Percentiles rank a stretch among this genome's conserved stretches.
phyloP scores from a whole-genome alignment of 1,140 invertebrate species.

The Heliconius eleuchia region DNA sequence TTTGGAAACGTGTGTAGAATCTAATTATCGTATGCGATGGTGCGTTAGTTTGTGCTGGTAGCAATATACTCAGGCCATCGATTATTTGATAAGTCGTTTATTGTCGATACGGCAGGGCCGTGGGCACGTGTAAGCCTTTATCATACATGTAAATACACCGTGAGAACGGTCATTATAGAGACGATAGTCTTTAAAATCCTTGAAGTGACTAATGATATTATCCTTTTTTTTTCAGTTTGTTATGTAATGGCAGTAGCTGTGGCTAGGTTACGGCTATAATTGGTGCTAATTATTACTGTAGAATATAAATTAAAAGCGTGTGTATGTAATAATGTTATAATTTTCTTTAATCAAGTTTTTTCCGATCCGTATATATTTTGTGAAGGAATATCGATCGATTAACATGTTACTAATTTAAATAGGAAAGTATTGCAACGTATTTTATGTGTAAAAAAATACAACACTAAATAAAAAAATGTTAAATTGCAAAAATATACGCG shows the following conservation, averaged over 20 bases:
- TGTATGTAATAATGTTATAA: too few relatives aligned
- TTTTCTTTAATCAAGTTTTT: too few relatives aligned
- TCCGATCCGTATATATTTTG: too few relatives aligned
- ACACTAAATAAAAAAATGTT: conserved; percentile 38
- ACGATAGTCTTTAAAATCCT: background rate
- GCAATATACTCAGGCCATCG: conserved; percentile 56
- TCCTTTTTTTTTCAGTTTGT: background rate
- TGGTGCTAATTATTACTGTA: background rate
- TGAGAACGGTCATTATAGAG: conserved; percentile 14
- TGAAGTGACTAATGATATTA: background rate
- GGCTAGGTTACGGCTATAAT: background rate
- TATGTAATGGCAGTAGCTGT: background rate
- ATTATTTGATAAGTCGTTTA: conserved; percentile 72
- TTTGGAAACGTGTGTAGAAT: conserved; percentile 23
- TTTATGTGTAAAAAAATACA: background rate
- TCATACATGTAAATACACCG: conserved; percentile 13
- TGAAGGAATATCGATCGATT: too few relatives aligned
- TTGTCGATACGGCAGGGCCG: conserved; percentile 49
- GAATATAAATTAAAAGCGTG: too few relatives aligned
- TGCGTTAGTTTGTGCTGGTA: conserved; percentile 39
- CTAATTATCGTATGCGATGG: conserved; percentile 35
- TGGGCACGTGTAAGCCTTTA: conserved; percentile 50
- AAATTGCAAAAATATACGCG: conserved; percentile 61
- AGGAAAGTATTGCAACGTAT: background rate
- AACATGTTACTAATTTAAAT: background rate